phyloP scores from a whole-genome alignment of 2,888 invertebrate species.

The Aphodius granarius region DNA sequence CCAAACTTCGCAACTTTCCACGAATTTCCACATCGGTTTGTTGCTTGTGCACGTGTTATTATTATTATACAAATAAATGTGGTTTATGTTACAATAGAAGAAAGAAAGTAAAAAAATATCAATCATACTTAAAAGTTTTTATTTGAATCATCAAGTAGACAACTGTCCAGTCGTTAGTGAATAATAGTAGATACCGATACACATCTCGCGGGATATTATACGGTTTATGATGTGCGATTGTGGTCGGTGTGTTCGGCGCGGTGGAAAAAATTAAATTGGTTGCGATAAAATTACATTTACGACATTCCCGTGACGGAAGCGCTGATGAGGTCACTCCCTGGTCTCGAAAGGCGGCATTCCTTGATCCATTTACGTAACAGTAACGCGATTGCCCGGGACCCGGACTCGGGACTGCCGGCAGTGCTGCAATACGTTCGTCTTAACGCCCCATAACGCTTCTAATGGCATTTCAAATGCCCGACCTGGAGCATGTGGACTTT shows the following conservation, averaged over 20 bases:
- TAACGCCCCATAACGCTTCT: slow-evolving; percentile 43
- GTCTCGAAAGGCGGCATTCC: slow-evolving; percentile 29
- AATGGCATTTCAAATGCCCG: slow-evolving; percentile 40
- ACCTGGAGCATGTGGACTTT: slow-evolving; percentile 32
- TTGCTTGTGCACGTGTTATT: no score
- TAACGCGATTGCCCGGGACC: slow-evolving; percentile 36
- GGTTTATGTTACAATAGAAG: no score
- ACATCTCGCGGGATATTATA: neutral
- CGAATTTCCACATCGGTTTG: no score
- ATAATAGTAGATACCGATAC: neutral
- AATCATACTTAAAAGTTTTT: no score
- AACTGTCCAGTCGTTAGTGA: neutral
- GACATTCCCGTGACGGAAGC: slow-evolving; percentile 20
- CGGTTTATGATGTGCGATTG: slow-evolving; percentile 9
- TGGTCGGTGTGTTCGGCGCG: slow-evolving; percentile 8
- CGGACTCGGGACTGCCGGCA: slow-evolving; percentile 32
- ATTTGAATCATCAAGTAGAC: no score
- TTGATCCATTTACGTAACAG: slow-evolving; percentile 34
- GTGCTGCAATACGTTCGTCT: slow-evolving; percentile 36
- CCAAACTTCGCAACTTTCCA: neutral
- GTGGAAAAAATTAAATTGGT: slow-evolving; percentile 23
- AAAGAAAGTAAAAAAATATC: no score
- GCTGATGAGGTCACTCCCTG: slow-evolving; percentile 33
- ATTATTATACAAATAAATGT: no score
- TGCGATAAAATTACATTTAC: slow-evolving; percentile 25